These are phyloP conservation scores for Conops quadrifasciatus DNA, from an alignment of 2,888 invertebrate genomes.

Conservation along the genomic window DNA sequence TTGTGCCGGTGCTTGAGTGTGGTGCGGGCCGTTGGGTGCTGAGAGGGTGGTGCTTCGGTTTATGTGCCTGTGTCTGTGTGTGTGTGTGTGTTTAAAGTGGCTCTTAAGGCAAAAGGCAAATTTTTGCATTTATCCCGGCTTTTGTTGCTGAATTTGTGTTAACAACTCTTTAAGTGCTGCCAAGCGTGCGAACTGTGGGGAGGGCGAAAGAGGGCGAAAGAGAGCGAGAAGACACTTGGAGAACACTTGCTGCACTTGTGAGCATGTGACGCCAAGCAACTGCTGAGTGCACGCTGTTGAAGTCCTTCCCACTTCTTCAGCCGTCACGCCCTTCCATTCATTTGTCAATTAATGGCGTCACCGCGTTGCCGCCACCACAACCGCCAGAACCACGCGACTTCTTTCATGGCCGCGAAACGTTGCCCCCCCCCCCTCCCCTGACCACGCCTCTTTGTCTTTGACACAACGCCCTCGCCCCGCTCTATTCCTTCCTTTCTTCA, in stretches of 20 bases:
- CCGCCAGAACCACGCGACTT: neutral
- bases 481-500: neutral
- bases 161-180: constrained; percentile 48
- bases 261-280: constrained; percentile 1
- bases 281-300: neutral
- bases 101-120: constrained; percentile 54
- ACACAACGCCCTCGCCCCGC: neutral
- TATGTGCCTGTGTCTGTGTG: constrained; percentile 17
- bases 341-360: constrained; percentile 20
- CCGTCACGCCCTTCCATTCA: neutral
- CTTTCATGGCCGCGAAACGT: neutral
- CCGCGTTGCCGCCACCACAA: neutral
- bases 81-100: constrained; percentile 17
- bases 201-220: too few species aligned
- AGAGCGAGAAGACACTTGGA: neutral
- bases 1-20: constrained; percentile 51
- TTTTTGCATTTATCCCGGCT: constrained; percentile 54
- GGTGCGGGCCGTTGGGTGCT: constrained; percentile 45
- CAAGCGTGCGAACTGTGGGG: constrained; percentile 26
- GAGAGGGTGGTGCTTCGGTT: constrained; percentile 41
- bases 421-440: neutral
- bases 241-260: constrained; percentile 8
- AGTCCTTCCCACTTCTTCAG: neutral
- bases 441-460: neutral
- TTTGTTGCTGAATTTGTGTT: constrained; percentile 56